Evolutionary conservation across 2,113 vertebrate species (phyloP), one percentile per base, ranked within the genome.

Genomic region (Prietella phreatophila): DNA sequence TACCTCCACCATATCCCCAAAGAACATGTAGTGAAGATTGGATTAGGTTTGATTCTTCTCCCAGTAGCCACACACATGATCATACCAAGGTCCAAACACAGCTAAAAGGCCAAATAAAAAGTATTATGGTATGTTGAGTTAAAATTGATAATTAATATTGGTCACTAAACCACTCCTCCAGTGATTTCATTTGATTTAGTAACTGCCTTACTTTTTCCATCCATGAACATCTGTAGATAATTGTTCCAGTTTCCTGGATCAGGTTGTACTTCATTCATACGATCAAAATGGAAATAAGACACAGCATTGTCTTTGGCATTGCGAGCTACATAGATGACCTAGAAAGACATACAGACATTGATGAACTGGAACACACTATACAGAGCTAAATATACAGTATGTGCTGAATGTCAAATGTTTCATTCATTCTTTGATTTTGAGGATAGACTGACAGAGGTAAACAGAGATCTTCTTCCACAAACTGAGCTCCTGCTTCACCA

Each of bases 261-360:
- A 69, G 96, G 96, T 36, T 96, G 0, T 36, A 1, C 63, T 82
- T 55, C 86, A 88, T 93, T 95, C 97, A 97, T 97, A 85, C 94
- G 95, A 81, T 94, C 93, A 92, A 97, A 97, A 88, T 98, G 96
- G 88, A 95, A 97, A 89, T 94, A 97, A 33, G 97, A 97, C 20
- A 98, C 96, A 36, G 93, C 90, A 13, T 83, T 95, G 93, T 98
- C 97, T 91, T 97, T 98, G 33, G 96, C 94, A 86, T 97, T 98
- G 91, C 96, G 97, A 1, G 95, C 96, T 87, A 97, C 91, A 0
- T 97, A 97, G 89, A 97, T 93, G 1, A 96, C 90, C 97, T 98
- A 86, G 1, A 91, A 9, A 75, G 30, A 71, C 30, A 55, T 27
- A 55, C 75, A 22, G 13, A n/a, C 33, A 60, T 22, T 42, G 14